A percentile compares a stretch with the other conserved stretches of the same genome.
Conservation (phyloP, 1,140 invertebrate species). For the Thalassaphorura encarpata region DNA sequence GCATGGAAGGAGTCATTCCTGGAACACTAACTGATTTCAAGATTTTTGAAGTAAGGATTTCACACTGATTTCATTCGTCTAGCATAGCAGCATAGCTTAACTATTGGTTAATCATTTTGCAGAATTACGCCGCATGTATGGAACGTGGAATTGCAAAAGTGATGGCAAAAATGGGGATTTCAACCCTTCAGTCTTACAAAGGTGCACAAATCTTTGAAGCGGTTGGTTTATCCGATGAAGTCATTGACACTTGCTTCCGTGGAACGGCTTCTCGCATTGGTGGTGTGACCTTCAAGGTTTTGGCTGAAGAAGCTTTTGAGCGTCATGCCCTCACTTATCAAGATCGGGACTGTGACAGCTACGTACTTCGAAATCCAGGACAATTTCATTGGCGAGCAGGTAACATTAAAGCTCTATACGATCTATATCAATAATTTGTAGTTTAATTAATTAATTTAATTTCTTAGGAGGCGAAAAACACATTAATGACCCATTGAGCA, state of each 20-base stretch:
- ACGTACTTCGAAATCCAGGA: slow-evolving; percentile 83
- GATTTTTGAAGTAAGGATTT: slow-evolving; percentile 58
- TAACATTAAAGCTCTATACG: background rate
- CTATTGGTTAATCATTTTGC: slow-evolving; percentile 9
- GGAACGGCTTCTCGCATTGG: slow-evolving; percentile 92
- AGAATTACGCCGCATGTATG: slow-evolving; percentile 60
- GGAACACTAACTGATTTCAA: slow-evolving; percentile 64
- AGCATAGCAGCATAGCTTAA: background rate
- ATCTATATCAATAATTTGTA: background rate
- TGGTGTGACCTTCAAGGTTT: slow-evolving; percentile 77
- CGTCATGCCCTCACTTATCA: slow-evolving; percentile 72
- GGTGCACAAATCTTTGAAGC: slow-evolving; percentile 99
- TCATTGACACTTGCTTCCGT: slow-evolving; percentile 91
- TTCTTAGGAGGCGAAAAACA: slow-evolving; percentile 84
- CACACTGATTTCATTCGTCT: background rate
- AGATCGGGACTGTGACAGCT: slow-evolving; percentile 53
- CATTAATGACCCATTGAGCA: slow-evolving; percentile 89
- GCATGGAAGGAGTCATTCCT: slow-evolving; percentile 70
- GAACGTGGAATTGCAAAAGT: slow-evolving; percentile 77
- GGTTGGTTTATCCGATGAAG: slow-evolving; percentile 82
- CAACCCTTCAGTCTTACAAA: slow-evolving; percentile 98
- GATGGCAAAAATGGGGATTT: slow-evolving; percentile 99
- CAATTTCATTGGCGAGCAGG: slow-evolving; percentile 43
- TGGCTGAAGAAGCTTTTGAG: slow-evolving; percentile 78
- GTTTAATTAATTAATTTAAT: background rate